Evolutionary conservation across 2,888 invertebrate genomes (phyloP).

Genomic region (Agrochola lota): DNA sequence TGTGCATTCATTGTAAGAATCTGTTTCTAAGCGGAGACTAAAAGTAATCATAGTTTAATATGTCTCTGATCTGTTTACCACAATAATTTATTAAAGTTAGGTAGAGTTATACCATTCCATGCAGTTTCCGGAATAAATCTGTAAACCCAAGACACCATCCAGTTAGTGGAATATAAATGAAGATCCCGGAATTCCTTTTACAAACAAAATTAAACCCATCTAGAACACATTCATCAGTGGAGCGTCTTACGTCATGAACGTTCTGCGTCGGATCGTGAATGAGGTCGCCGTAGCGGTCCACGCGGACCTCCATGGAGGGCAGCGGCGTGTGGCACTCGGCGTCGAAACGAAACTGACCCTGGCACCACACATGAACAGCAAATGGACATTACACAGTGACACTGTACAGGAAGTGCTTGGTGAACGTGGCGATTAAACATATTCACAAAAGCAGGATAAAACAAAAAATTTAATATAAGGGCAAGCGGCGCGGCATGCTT

Average conservation of each 20-base stretch:
- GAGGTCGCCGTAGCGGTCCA: conserved; percentile 89
- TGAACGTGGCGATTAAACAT: conserved; percentile 45
- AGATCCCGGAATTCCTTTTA: conserved; percentile 44
- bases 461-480: conserved; percentile 76
- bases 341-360: conserved; percentile 97
- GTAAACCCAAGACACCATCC: conserved; percentile 68
- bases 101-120: conserved; percentile 44
- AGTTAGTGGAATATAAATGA: conserved; percentile 68
- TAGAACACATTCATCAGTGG: conserved; percentile 47
- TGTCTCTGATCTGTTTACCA: conserved; percentile 11
- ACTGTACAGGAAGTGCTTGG: conserved; percentile 61
- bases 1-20: conserved; percentile 63
- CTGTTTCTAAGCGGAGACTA: conserved; percentile 41
- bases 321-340: conserved; percentile 94
- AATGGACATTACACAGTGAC: conserved; percentile 68
- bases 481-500: conserved; percentile 91
- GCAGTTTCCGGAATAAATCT: conserved; percentile 47
- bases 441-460: conserved; percentile 66
- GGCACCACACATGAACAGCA: conserved; percentile 82
- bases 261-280: conserved; percentile 88
- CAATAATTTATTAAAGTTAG: conserved; percentile 29
- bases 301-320: conserved; percentile 94
- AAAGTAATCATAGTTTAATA: conserved; percentile 28
- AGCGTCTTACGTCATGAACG: conserved; percentile 90
- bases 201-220: conserved; percentile 55